Conservation (phyloP, 2,113 vertebrate species). For the Tupaia tana region DNA sequence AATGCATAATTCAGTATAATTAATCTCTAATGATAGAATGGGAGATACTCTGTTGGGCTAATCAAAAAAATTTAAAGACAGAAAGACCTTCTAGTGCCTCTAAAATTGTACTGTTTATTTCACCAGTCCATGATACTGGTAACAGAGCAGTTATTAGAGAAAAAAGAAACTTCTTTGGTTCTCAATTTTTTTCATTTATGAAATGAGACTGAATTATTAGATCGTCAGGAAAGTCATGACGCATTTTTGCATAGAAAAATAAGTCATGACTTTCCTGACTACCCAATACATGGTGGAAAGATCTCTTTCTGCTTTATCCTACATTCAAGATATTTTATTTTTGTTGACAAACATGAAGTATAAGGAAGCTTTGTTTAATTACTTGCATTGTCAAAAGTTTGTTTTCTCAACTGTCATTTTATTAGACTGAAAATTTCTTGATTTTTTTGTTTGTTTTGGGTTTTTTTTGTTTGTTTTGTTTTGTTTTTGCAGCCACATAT, state of each 20-base stretch:
- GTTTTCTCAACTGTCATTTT: slow-evolving; percentile 46
- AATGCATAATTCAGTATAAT: not conserved
- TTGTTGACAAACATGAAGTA: not conserved
- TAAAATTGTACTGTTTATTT: not conserved
- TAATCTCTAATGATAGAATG: not conserved
- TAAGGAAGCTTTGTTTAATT: not conserved
- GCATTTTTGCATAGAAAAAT: too few species aligned
- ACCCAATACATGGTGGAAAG: not conserved
- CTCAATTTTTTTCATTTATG: slow-evolving; percentile 38
- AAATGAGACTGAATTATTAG: not conserved
- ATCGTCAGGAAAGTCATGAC: too few species aligned
- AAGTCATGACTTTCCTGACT: too few species aligned
- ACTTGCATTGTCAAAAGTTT: not conserved
- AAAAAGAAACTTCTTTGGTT: not conserved
- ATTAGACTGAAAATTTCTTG: not conserved
- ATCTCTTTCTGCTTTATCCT: not conserved
- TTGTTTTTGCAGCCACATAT: slow-evolving; percentile 29
- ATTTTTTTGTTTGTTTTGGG: not conserved
- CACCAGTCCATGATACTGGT: not conserved
- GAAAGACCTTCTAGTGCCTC: not conserved
- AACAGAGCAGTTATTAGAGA: not conserved
- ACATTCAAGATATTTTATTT: not conserved
- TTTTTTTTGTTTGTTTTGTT: not conserved
- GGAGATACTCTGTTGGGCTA: not conserved
- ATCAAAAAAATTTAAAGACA: not conserved